Base-by-base conservation (phyloP, 2,113 vertebrate genomes). In the Myocastor coypus region DNA sequence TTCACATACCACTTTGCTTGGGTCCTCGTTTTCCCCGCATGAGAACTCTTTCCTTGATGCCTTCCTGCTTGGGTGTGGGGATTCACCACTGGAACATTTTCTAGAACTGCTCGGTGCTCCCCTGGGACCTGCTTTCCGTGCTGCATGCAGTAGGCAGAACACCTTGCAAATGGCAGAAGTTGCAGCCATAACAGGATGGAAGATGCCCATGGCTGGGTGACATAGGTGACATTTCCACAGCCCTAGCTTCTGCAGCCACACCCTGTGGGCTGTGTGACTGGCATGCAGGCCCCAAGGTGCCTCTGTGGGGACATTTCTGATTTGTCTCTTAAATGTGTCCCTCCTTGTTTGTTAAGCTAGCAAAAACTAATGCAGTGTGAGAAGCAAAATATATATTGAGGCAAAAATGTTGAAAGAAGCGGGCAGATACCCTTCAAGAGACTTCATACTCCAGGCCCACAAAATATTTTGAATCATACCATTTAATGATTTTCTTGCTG, bases 201-300 rank as follows among this genome's bases (percentile, higher is more conserved):
- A 59, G 78, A 61, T 46, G 40, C 86, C 85, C 34, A 2, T 37
- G 3, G 26, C n/a, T 8, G 24, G 84, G 90, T 46, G 52, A 86
- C 68, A 50, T 34, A 71, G 46, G 73, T 75, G 26, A 30, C 32
- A 19, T 24, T 88, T 83, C 83, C 61, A 46, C 17, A 30, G 32
- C 42, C 14, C 9, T 17, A 22, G 24, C 63, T 32, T 16, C 22
- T 55, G 61, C 40, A 55, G 52, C 84, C 92, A 69, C 95, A 66
- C 84, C 95, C 91, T 50, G 89, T 68, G 73, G 91, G 37, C 83
- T 81, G 28, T 28, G 22, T 89, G 66, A 86, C 50, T 66, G 68
- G 20, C 64, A 11, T 17, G 2, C 64, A 19, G 34, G 32, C 14
- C 77, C 13, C 30, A 17, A 61, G 73, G 1, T 2, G 20, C 81